phyloP scores from a whole-genome alignment of 2,888 invertebrate species.

The Cantharis lateralis region DNA sequence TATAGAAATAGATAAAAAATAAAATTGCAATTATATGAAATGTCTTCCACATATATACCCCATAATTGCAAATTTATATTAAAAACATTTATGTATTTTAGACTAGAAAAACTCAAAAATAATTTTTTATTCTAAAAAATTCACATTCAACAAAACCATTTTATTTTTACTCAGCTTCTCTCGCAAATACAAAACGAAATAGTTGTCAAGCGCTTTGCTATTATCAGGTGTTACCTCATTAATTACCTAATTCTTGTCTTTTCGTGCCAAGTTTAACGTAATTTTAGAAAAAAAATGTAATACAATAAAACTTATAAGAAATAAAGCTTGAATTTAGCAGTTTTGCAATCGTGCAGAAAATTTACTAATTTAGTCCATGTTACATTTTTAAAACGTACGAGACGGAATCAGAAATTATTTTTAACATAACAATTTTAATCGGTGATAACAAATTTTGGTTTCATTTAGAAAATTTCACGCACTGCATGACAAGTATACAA shows the following conservation, averaged over 20 bases:
- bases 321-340: background rate
- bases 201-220: background rate
- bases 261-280: slow-evolving; percentile 4
- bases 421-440: too few species aligned
- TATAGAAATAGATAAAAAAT: background rate
- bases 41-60: background rate
- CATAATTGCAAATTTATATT: background rate
- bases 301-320: background rate
- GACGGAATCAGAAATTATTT: background rate
- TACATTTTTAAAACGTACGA: background rate
- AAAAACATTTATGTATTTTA: background rate
- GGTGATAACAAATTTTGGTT: background rate
- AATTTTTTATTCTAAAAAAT: background rate
- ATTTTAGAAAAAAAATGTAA: background rate
- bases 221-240: background rate
- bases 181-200: background rate
- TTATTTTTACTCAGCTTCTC: background rate
- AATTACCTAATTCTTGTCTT: background rate
- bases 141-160: background rate
- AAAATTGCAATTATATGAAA: background rate
- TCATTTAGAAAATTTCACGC: background rate
- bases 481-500: background rate
- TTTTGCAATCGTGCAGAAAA: background rate
- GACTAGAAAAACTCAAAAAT: background rate
- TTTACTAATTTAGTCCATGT: background rate